Conservation (phyloP, 2,888 invertebrate species). For the Brachyopa scutellaris region DNA sequence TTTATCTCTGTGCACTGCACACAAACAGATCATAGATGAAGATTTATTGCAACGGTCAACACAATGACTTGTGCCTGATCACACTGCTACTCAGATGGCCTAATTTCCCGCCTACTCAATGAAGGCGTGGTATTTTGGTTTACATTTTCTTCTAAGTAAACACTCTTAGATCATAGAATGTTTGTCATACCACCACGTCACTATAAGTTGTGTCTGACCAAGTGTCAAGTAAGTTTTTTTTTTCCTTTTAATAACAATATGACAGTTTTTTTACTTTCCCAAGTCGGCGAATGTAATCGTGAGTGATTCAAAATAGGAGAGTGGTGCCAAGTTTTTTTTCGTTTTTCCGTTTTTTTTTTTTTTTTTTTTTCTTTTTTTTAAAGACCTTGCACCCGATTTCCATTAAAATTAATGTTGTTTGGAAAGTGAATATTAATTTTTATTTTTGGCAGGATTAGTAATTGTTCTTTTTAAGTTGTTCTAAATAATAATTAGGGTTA, state of each 20-base stretch:
- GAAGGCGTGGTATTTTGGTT: constrained; percentile 22
- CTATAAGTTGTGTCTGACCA: constrained; percentile 41
- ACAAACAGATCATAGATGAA: constrained; percentile 12
- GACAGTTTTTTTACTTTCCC: constrained; percentile 28
- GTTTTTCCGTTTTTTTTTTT: constrained; percentile 12
- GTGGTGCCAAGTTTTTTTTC: constrained; percentile 44
- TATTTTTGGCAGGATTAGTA: constrained; percentile 29
- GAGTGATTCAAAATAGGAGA: constrained; percentile 46
- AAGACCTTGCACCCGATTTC: constrained; percentile 44
- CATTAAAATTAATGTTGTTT: constrained; percentile 25
- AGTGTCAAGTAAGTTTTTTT: constrained; percentile 13
- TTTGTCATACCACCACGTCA: constrained; percentile 53
- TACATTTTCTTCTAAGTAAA: background rate
- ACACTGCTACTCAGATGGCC: constrained; percentile 48
- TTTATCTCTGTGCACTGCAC: too few species aligned
- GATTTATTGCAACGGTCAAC: constrained; percentile 50
- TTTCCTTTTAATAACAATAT: constrained; percentile 28
- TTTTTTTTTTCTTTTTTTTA: background rate
- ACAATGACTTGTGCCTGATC: constrained; percentile 24
- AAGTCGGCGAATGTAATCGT: constrained; percentile 34
- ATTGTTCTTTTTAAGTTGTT: background rate
- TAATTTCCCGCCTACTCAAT: constrained; percentile 58
- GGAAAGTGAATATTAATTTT: constrained; percentile 3
- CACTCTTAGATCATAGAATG: constrained; percentile 20
- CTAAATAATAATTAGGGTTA: too few species aligned